A percentile compares a stretch with the other conserved stretches of the same genome.
These are phyloP conservation scores for Neopipo cinnamomea DNA, from an alignment of 2,113 vertebrate species.

Conservation along the genomic window DNA sequence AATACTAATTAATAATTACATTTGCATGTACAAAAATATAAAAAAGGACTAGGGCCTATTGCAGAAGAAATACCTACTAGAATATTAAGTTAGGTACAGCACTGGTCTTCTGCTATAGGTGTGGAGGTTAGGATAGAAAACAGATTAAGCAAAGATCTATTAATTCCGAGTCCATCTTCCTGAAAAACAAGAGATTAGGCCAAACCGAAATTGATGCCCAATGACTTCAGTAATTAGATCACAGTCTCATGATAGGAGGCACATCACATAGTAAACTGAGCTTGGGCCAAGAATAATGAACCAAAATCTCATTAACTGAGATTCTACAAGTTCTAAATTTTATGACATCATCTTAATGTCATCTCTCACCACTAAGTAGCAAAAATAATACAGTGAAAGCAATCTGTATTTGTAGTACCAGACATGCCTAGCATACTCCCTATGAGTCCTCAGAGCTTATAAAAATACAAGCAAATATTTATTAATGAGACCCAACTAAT, in stretches of 20 bases:
- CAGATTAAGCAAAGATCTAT: background rate
- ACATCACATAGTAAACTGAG: conserved; percentile 8
- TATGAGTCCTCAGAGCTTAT: background rate
- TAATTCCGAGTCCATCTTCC: background rate
- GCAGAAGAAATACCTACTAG: background rate
- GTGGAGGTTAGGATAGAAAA: background rate
- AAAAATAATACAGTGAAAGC: conserved; percentile 50
- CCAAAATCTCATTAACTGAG: conserved; percentile 34
- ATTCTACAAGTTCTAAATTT: conserved; percentile 40
- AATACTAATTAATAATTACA: background rate
- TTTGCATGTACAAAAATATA: background rate
- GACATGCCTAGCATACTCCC: conserved; percentile 17
- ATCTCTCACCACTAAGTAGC: conserved; percentile 24
- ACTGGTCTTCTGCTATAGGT: background rate
- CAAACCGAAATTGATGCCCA: background rate
- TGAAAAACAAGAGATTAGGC: background rate
- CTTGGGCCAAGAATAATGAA: conserved; percentile 24
- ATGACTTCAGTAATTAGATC: conserved; percentile 46
- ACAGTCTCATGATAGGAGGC: background rate
- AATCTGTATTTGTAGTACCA: conserved; percentile 12
- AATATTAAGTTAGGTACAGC: background rate
- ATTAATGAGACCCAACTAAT: background rate
- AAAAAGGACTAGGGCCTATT: background rate
- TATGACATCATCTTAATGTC: conserved; percentile 49
- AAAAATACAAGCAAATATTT: conserved; percentile 52